Evolutionary conservation across 2,888 invertebrate genomes (phyloP), one percentile per base, ranked within the genome.

Genomic region (Xestia rhomboidea): DNA sequence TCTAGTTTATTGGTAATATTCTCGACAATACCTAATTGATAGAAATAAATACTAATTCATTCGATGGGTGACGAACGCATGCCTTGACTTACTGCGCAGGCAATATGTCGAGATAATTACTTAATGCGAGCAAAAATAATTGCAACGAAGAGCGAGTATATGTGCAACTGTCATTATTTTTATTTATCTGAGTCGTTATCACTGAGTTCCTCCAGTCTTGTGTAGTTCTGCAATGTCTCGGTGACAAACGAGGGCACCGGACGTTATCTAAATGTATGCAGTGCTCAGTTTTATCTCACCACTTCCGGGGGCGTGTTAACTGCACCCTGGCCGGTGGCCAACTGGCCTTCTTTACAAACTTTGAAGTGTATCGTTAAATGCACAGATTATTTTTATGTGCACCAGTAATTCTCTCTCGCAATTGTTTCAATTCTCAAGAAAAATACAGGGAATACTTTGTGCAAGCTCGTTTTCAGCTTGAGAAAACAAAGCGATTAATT

Each of bases 291-390:
- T 89, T 91, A 92, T 91, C 91, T 88, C 85, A 72, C 84, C 79
- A 89, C 94, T 95, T 95, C 95, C 95, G 95, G 95, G 90, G 93
- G 90, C 90, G 90, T 91, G 91, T 87, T 88, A 85, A 89, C 86
- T 91, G 92, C 91, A 89, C 90, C 85, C 93, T 96, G 96, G 96
- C 92, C 46, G 49, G 38, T 60, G 57, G 94, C 96, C 96, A 96
- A 93, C 90, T 94, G 95, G 94, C 95, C 92, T 91, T 92, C 92
- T 92, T 93, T 91, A 83, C 86, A 72, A 90, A 90, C 90, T 89
- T 89, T 88, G 88, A 90, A 91, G 89, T 88, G 88, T 84, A 88
- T 90, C 91, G 90, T 92, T 93, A 93, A 94, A 92, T 92, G 88
- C 92, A 91, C 91, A 89, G 92, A 93, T 94, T 93, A 94, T 91